Base-by-base conservation (phyloP, 35 echinoderm and acorn worm species). In the Acanthaster planci region DNA sequence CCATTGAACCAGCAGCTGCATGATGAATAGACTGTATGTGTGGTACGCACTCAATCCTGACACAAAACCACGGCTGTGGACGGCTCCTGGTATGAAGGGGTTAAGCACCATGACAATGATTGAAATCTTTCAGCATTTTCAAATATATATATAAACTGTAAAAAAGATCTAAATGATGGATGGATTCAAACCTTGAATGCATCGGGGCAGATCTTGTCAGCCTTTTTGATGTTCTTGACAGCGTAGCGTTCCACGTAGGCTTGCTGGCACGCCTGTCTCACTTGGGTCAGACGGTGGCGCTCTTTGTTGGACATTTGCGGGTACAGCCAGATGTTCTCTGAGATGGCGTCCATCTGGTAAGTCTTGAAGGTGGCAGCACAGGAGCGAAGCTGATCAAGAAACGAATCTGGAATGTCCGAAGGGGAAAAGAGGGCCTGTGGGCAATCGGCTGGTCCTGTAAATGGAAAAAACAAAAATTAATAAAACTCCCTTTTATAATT, bases 321-420 rank as follows among this genome's bases (percentile, higher is more conserved):
- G 82, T 72, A 82, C 30, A 94, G 55, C 39, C 40, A 10, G 14
- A 94, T 50, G 56, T 94, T 94, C 36, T 89, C 76, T 37, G 30
- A n/a, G 8, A 94, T 94, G 31, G 92, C 79, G 8, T 2, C 40
- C 67, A 86, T 55, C 37, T 94, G 92, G 51, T 60, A 83, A 8
- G 51, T 0, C 55, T 89, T 94, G 87, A 94, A 94, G 31, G 51
- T 40, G 0, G 44, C 27, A 7, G 57, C 38, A 38, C 92, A 94
- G 10, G 85, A 21, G n/a, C 42, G 72, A 1, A 94, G 60, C 55
- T 94, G 83, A 1, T 5, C n/a, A 4, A 90, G 14, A 37, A 94
- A 94, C 56, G 87, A 82, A 21, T 21, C 0, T 7, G 92, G 92
- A 18, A 94, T 53, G 26, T 50, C 7, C 2, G 60, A 26, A 0